A percentile compares a stretch with the other conserved stretches of the same genome.
Evolutionary conservation across 2,797 vertebrate genomes (phyloP).

Genomic region (Gastrophryne carolinensis): DNA sequence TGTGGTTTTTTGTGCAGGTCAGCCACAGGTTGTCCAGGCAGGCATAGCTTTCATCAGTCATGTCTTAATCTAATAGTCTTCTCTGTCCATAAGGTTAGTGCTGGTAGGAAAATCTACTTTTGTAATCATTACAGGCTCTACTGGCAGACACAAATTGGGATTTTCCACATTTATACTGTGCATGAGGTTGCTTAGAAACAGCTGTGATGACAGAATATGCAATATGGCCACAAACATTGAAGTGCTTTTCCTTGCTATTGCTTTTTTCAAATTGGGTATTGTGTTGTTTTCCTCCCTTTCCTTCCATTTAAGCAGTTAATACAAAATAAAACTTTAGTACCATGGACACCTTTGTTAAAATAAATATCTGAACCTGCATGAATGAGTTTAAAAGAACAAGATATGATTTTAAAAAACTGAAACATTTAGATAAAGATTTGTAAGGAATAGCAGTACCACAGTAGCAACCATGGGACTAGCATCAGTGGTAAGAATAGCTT

Average conservation of each 20-base stretch:
- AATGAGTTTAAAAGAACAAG: too few species aligned
- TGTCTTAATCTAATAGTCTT: constrained; percentile 12
- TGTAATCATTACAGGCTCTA: constrained; percentile 20
- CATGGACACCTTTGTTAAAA: too few species aligned
- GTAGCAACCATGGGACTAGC: too few species aligned
- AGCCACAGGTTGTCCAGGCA: background rate
- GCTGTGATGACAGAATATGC: constrained; percentile 24
- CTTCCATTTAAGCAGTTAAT: too few species aligned
- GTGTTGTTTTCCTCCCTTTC: too few species aligned
- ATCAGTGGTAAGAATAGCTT: too few species aligned
- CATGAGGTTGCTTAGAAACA: constrained; percentile 45
- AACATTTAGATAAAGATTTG: too few species aligned
- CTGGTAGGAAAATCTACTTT: constrained; percentile 1
- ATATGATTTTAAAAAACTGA: too few species aligned
- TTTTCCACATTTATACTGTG: constrained; percentile 27
- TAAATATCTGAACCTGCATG: too few species aligned
- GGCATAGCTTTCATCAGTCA: background rate
- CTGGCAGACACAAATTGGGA: constrained; percentile 16
- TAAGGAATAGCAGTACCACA: too few species aligned
- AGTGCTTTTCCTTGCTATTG: background rate
- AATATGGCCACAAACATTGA: constrained; percentile 3
- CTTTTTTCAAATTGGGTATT: too few species aligned
- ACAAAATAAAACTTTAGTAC: too few species aligned
- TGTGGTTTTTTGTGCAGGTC: background rate
- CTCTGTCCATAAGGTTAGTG: constrained; percentile 12